These are phyloP conservation scores for Agrotis exclamationis DNA, from an alignment of 2,888 invertebrate species.

Conservation along the genomic window DNA sequence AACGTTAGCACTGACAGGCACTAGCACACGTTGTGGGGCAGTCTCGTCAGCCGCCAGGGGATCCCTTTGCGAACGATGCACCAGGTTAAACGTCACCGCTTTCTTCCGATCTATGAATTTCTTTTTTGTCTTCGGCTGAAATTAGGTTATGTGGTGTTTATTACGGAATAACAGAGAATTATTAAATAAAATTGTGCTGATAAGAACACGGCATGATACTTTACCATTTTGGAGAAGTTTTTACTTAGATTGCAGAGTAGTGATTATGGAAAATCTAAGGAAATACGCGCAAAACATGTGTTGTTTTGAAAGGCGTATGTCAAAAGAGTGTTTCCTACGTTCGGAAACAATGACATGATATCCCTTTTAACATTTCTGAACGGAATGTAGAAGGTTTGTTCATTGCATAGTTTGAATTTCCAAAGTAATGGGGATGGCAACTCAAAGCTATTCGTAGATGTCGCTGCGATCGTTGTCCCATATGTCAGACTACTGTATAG, in stretches of 20 bases:
- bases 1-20: constrained; percentile 90
- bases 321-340: constrained; percentile 44
- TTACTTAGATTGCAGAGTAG: constrained; percentile 13
- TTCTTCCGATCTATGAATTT: constrained; percentile 98
- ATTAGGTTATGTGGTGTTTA: constrained; percentile 67
- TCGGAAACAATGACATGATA: constrained; percentile 15
- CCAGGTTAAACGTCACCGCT: constrained; percentile 97
- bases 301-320: constrained; percentile 76
- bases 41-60: constrained; percentile 97
- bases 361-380: constrained; percentile 7
- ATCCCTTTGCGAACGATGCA: constrained; percentile 98
- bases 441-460: too few relatives aligned
- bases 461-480: too few relatives aligned
- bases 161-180: not conserved
- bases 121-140: constrained; percentile 93
- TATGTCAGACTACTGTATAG: too few relatives aligned
- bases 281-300: constrained; percentile 79
- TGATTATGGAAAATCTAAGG: constrained; percentile 41
- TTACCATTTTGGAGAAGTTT: constrained; percentile 74
- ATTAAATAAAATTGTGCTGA: rapidly evolving
- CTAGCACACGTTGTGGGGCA: constrained; percentile 96
- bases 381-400: not conserved
- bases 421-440: too few relatives aligned
- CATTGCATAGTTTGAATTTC: not conserved
- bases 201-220: not conserved